phyloP scores from a whole-genome alignment of 2,797 vertebrate species.

The Danio choprae region DNA sequence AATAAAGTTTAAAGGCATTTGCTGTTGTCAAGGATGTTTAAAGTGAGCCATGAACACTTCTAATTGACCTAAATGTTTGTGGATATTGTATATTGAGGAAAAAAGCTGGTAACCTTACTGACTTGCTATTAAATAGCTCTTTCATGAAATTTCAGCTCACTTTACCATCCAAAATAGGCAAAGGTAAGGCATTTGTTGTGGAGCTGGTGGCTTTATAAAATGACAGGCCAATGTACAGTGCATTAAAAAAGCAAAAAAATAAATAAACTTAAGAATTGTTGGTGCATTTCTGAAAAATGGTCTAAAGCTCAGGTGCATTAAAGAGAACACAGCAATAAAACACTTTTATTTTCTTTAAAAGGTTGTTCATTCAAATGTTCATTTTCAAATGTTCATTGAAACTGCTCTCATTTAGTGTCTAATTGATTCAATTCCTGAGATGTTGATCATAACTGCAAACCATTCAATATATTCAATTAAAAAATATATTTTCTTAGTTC shows the following conservation, averaged over 20 bases:
- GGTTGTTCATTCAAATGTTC: too few relatives aligned
- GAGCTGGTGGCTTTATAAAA: not conserved
- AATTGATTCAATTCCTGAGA: conserved; percentile 4
- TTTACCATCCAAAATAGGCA: not conserved
- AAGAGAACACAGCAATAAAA: not conserved
- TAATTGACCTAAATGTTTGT: not conserved
- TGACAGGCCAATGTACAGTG: not conserved
- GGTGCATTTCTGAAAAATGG: not conserved
- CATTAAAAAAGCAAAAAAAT: not conserved
- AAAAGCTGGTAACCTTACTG: not conserved
- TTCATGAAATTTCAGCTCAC: conserved; percentile 18
- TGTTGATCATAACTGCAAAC: not conserved
- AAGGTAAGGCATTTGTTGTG: conserved; percentile 1
- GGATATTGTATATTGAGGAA: not conserved
- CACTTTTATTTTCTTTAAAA: not conserved
- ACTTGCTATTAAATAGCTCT: not conserved
- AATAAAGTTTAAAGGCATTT: not conserved
- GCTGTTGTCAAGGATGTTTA: not conserved
- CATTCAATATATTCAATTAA: not conserved
- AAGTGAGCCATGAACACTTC: not conserved
- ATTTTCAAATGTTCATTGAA: not conserved
- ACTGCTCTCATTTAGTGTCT: not conserved
- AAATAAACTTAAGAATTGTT: not conserved
- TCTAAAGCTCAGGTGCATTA: not conserved
- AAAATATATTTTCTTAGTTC: not conserved